Base-by-base conservation (phyloP, 2,888 invertebrate species). In the Melanargia galathea region DNA sequence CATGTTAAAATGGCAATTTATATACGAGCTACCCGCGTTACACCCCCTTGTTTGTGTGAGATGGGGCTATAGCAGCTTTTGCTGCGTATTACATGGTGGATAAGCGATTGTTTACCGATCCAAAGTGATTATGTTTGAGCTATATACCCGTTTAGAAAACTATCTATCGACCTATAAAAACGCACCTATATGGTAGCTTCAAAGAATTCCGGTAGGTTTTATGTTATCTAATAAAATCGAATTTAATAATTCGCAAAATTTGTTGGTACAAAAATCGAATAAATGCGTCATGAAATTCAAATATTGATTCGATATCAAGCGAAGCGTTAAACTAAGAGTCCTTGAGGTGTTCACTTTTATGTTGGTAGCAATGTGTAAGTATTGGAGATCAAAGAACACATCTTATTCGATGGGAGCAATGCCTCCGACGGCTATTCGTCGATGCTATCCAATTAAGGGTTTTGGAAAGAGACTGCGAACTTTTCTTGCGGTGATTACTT, bases 231-330 rank as follows among this genome's bases (percentile, higher is more conserved):
- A n/a, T n/a, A n/a, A n/a, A n/a, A n/a, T n/a, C n/a, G n/a, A n/a
- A n/a, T n/a, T n/a, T n/a, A n/a, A n/a, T n/a, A n/a, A n/a, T n/a
- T n/a, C n/a, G n/a, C n/a, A n/a, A n/a, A n/a, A n/a, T n/a, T n/a
- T n/a, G n/a, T n/a, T n/a, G n/a, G n/a, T n/a, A n/a, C n/a, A n/a
- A n/a, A n/a, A n/a, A n/a, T n/a, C n/a, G n/a, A n/a, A 30, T 30
- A 30, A 56, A 45, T 26, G 18, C 26, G 10, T 52, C 24, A 61
- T 48, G 55, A 48, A 38, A 46, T 45, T 55, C 54, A 26, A 55
- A 35, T 61, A 26, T 55, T 61, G 45, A 61, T 54, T 61, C 48
- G 55, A 10, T 48, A 48, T 61, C 55, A n/a, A 55, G 22, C 18
- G n/a, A 48, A 55, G 35, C 61, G 33, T 54, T 60, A 60, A 52